Evolutionary conservation across 2,888 invertebrate species (phyloP).

Genomic region (Reticulitermes lucifugus): DNA sequence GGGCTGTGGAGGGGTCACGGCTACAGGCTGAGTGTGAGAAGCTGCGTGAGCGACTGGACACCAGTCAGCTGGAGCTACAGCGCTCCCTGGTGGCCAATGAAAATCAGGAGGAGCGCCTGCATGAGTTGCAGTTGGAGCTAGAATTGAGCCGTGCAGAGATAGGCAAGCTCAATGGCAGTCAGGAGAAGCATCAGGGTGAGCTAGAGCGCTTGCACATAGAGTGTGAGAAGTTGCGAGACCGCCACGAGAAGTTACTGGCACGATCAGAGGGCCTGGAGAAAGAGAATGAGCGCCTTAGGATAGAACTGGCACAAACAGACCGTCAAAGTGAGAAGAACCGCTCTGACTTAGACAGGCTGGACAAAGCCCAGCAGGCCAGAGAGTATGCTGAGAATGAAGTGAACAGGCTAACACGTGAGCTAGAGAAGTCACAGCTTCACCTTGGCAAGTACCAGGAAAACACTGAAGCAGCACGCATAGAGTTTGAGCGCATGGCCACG

Average conservation of each 20-base stretch:
- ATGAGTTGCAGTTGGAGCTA: conserved; percentile 84
- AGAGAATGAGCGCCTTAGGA: conserved; percentile 81
- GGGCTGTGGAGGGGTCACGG: conserved; percentile 68
- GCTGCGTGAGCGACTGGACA: conserved; percentile 80
- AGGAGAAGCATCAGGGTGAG: conserved; percentile 85
- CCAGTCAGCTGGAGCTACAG: conserved; percentile 79
- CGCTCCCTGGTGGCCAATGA: conserved; percentile 73
- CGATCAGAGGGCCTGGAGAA: conserved; percentile 76
- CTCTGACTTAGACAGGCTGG: conserved; percentile 78
- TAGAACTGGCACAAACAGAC: conserved; percentile 70
- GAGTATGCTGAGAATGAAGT: conserved; percentile 89
- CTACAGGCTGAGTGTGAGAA: conserved; percentile 71
- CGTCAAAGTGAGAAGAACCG: conserved; percentile 57
- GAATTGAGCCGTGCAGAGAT: conserved; percentile 85
- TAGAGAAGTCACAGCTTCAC: conserved; percentile 88
- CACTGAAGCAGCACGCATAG: conserved; percentile 84
- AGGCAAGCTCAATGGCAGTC: conserved; percentile 76
- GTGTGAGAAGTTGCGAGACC: conserved; percentile 88
- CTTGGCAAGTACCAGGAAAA: conserved; percentile 86
- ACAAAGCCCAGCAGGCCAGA: conserved; percentile 83
- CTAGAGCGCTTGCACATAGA: conserved; percentile 88
- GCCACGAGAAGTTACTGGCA: conserved; percentile 85
- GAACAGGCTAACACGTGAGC: conserved; percentile 84
- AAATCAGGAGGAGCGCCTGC: conserved; percentile 78
- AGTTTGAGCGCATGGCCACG: conserved; percentile 86